These are phyloP conservation scores for Tetramorium simillimum DNA, from an alignment of 1,140 invertebrate genomes.

Conservation along the genomic window DNA sequence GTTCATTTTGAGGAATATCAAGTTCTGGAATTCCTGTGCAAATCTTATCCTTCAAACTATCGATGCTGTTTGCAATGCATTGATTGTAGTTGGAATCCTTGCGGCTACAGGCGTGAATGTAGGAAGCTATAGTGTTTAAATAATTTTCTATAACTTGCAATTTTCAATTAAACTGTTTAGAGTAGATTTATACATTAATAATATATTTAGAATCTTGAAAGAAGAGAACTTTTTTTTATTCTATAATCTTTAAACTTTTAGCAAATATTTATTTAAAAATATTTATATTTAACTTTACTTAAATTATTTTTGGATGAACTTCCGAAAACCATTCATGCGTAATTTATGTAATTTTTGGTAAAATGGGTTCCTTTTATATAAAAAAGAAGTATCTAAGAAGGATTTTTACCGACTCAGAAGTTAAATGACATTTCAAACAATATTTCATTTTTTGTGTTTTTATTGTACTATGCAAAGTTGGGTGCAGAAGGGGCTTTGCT, in stretches of 20 bases:
- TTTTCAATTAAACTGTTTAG: neutral
- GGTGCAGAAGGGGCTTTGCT: no score
- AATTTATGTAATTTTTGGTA: no score
- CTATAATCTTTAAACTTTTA: neutral
- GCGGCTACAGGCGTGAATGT: neutral
- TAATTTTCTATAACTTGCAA: neutral
- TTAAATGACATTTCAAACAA: no score
- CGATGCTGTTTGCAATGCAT: neutral
- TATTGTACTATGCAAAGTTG: no score
- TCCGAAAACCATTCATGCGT: no score
- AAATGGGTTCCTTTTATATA: neutral
- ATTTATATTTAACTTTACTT: neutral
- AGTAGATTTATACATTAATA: neutral
- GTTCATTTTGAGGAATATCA: neutral
- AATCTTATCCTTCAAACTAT: neutral
- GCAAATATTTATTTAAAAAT: neutral
- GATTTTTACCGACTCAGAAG: no score
- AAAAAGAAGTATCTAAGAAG: no score
- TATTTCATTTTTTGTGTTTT: no score
- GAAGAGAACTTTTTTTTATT: neutral
- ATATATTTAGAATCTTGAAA: neutral
- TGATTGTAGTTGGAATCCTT: neutral
- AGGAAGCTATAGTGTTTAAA: neutral
- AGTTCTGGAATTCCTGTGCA: neutral
- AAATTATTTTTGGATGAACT: neutral